Percentiles rank a stretch among this genome's conserved stretches.
Conservation (phyloP, 2,113 vertebrate genomes). For the Pseudorhombus dupliciocellatus region DNA sequence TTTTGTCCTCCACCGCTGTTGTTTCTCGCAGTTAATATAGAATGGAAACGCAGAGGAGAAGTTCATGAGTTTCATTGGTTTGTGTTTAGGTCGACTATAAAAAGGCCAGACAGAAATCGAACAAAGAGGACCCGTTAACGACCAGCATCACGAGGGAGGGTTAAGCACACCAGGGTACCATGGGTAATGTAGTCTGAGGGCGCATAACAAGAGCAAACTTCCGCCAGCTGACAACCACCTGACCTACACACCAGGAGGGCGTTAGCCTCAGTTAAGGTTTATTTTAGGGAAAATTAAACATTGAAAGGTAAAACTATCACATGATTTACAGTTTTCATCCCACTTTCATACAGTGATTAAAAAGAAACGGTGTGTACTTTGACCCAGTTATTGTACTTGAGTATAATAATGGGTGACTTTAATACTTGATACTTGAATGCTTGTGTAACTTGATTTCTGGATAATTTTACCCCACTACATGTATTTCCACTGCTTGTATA, state of each 20-base stretch:
- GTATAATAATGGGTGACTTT: neutral
- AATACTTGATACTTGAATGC: no score
- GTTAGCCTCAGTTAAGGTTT: no score
- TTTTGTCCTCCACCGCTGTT: conserved; percentile 1
- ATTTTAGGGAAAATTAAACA: no score
- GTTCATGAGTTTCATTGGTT: neutral
- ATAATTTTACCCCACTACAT: neutral
- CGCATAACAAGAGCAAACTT: neutral
- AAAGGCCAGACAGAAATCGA: neutral
- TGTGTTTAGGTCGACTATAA: neutral
- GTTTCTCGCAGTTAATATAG: neutral
- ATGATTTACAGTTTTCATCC: no score
- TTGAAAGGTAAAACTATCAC: no score
- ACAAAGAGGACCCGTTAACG: neutral
- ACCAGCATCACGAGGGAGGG: neutral
- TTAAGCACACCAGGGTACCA: conserved; percentile 11
- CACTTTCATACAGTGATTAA: no score
- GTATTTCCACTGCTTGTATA: neutral
- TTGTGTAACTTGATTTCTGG: neutral
- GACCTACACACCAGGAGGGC: no score
- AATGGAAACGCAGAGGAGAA: no score
- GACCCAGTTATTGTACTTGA: neutral
- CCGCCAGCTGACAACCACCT: neutral
- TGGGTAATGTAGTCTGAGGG: conserved; percentile 74
- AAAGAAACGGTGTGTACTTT: no score